Evolutionary conservation across 2,797 vertebrate genomes (phyloP), one percentile per base, ranked within the genome.

Genomic region (Chaetodon trifasciatus): DNA sequence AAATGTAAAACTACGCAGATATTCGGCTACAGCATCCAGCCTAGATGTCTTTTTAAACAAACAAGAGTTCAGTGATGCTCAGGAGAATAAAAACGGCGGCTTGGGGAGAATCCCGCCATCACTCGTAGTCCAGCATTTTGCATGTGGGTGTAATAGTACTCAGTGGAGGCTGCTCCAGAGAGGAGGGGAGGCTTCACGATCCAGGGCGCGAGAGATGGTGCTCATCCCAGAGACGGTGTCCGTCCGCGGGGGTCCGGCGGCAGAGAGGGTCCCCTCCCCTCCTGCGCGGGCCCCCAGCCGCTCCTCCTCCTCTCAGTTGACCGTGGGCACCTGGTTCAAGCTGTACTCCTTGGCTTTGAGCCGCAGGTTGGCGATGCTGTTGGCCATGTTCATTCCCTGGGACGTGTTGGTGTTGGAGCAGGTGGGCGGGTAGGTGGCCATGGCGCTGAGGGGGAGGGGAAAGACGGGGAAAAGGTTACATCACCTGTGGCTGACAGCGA

Each of bases 331-430:
- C 93, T 99, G 98, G 95, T 98, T 98, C 96, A 99, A 96, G 97
- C 98, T 99, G 96, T 99, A 99, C 94, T 99, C 98, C 94, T 99
- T 99, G 95, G 98, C 98, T 94, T 99, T 99, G 91, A 99, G 97
- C 95, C 98, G 97, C 96, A 99, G 97, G 96, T 99, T 99, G 93
- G 98, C 98, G 94, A 99, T 99, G 94, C 98, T 99, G 96, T 97
- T 98, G 93, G 97, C 97, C 97, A 99, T 99, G 93, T 98, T 98
- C 97, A 99, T 97, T 80, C 98, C 97, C 96, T 97, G 97, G 39
- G 96, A 96, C 1, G 97, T 95, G 95, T 96, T 97, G 94, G 96
- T 91, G 84, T 97, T 97, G 95, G 97, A 97, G 96, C 97, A 98
- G 68, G 96, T 96, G 94, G 97, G 96, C 5, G 98, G 96, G 91